Percentiles rank a stretch among this genome's conserved stretches.
phyloP scores from a whole-genome alignment of 2,797 vertebrate genomes.

The Limosa lapponica region DNA sequence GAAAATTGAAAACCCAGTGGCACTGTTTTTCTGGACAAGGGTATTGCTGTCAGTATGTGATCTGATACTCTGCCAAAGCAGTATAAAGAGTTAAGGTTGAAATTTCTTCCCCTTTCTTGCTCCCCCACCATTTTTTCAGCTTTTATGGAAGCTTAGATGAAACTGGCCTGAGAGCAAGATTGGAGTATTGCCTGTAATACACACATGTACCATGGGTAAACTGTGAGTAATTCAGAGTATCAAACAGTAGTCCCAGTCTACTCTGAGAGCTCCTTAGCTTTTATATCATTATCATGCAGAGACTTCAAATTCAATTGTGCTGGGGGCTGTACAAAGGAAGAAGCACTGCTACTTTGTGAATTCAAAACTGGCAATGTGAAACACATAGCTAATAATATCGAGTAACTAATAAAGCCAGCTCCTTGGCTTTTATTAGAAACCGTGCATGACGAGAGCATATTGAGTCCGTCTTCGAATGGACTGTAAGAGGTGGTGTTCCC shows the following conservation, averaged over 20 bases:
- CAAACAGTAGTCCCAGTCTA: accelerated
- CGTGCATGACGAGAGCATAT: neutral
- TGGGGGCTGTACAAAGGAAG: neutral
- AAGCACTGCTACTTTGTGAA: neutral
- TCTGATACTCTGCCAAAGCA: neutral
- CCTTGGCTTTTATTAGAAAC: neutral
- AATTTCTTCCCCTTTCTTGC: neutral
- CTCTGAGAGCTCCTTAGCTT: neutral
- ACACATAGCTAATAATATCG: neutral
- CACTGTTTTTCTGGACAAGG: neutral
- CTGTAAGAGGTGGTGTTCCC: neutral
- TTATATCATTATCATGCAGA: neutral
- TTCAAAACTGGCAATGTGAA: neutral
- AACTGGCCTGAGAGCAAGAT: neutral
- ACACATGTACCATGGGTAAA: neutral
- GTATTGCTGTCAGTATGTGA: neutral
- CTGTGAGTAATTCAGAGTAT: neutral
- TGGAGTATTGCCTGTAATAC: neutral
- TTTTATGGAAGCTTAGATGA: neutral
- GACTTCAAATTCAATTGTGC: neutral
- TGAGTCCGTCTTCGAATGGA: neutral
- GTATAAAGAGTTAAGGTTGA: neutral
- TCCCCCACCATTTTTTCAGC: neutral
- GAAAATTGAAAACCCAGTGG: neutral
- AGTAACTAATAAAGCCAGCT: neutral